Evolutionary conservation across 2,888 invertebrate genomes (phyloP), one percentile per base, ranked within the genome.

Genomic region (Dinocampus coccinellae): DNA sequence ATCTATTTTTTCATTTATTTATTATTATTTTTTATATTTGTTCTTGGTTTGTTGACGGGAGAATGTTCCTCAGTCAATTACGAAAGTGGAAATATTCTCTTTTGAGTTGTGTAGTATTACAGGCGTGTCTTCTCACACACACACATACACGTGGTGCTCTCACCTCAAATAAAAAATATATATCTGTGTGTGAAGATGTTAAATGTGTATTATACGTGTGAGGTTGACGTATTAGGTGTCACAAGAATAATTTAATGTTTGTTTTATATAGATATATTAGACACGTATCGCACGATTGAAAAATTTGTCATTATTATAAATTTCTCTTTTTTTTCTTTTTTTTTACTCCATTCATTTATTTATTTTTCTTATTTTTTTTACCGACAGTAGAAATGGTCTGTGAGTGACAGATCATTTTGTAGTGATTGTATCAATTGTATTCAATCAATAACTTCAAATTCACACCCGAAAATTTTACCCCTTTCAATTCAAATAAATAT

Each of bases 31-130:
- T 70, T 70, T 70, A 11, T 57, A 10, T 26, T 16, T 22, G 11
- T 16, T 33, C 47, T 7, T 42, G 57, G 71, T 57, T 57, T 47
- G 13, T 42, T 60, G 13, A 16, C n/a, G 34, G 24, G 22, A 10
- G n/a, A 53, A 39, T 62, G 24, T 62, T 39, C 42, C 36, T 39
- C 47, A 24, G 42, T 47, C 47, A n/a, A 62, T 62, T 39, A 20
- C 33, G 20, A 60, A 33, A 60, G 33, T 60, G 60, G 22, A 22
- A 60, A 33, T 34, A 22, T 33, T 16, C 7, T 10, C 10, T 29
- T 29, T 29, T 29, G 29, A 29, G 7, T n/a, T 33, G 34, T 20
- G 4, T 16, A 3, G 34, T 34, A 16, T 34, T 16, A 16, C 33
- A 16, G 10, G 58, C 20, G 34, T 34, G 13, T 34, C 57, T 26